phyloP scores from a whole-genome alignment of 2,113 vertebrate genomes.

The Myotis yumanensis region DNA sequence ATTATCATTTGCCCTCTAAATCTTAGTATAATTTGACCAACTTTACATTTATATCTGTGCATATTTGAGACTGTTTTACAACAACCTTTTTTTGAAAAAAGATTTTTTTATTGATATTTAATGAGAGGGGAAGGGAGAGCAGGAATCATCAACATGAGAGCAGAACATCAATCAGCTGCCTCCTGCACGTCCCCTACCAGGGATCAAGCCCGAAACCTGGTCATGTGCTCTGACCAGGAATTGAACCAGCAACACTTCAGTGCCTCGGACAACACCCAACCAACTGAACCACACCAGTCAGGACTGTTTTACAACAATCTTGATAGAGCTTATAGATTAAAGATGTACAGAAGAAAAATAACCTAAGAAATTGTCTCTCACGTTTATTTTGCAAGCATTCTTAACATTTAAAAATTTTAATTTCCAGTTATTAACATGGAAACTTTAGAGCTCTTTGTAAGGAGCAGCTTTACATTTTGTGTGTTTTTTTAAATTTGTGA shows the following conservation, averaged over 20 bases:
- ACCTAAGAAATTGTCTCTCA: neutral
- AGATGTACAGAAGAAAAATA: neutral
- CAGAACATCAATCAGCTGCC: no score
- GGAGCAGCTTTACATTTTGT: neutral
- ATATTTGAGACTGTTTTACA: neutral
- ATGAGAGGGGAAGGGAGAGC: no score
- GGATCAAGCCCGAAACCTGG: no score
- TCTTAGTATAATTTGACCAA: constrained; percentile 29
- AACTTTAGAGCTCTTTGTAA: neutral
- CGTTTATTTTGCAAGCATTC: constrained; percentile 42
- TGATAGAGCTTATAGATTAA: neutral
- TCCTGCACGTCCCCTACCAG: no score
- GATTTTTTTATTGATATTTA: no score
- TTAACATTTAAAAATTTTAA: constrained; percentile 41
- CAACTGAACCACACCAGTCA: no score
- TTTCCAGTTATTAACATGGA: constrained; percentile 27
- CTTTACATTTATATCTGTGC: constrained; percentile 26
- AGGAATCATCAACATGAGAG: no score
- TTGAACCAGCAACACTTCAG: no score
- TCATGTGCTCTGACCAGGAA: no score
- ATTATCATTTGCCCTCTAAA: neutral
- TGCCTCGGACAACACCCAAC: no score
- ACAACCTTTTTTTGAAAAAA: neutral
- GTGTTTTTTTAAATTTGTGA: neutral
- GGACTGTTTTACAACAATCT: neutral